These are phyloP conservation scores for Pogonocichla stellata DNA, from an alignment of 2,113 vertebrate species.

Conservation along the genomic window DNA sequence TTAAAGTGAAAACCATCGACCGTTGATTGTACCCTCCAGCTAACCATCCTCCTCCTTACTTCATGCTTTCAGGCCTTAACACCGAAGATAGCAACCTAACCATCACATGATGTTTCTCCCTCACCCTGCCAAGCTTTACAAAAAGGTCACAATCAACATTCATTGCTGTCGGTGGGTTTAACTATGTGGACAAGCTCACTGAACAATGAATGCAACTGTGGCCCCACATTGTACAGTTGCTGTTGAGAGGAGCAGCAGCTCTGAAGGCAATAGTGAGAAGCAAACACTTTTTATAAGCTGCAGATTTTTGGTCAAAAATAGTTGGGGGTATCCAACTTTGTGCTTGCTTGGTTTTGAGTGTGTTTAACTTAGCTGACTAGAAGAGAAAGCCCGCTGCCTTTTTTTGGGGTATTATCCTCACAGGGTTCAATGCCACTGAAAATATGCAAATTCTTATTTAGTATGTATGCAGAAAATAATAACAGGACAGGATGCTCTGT, in stretches of 20 bases:
- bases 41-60: constrained; percentile 73
- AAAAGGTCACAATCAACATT: constrained; percentile 99
- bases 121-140: constrained; percentile 30
- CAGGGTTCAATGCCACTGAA: background rate
- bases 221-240: constrained; percentile 82
- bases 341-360: background rate
- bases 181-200: constrained; percentile 96
- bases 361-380: background rate
- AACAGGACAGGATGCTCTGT: background rate
- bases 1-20: constrained; percentile 98
- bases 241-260: background rate
- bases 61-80: constrained; percentile 47
- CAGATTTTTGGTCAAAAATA: background rate
- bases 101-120: constrained; percentile 3
- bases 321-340: background rate
- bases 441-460: background rate
- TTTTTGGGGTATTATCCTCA: background rate
- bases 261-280: background rate
- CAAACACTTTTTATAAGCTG: background rate
- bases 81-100: constrained; percentile 55
- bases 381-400: background rate
- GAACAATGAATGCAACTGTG: constrained; percentile 99
- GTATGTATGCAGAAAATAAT: background rate
- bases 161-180: constrained; percentile 99
- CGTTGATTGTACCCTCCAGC: constrained; percentile 99